Evolutionary conservation across 2,113 vertebrate species (phyloP).

Genomic region (Prochilodus magdalenae): DNA sequence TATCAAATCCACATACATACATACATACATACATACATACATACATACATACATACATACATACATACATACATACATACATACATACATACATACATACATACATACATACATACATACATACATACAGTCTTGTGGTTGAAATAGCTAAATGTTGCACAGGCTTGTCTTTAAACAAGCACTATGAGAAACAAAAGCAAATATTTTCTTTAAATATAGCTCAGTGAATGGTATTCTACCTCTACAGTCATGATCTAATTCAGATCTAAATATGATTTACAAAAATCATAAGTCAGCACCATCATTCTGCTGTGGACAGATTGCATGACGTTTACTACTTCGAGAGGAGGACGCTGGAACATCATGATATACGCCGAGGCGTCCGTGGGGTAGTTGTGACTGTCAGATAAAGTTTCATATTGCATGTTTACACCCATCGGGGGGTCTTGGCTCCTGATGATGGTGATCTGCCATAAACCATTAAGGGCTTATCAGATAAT

Average conservation of each 20-base stretch:
- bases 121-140: neutral
- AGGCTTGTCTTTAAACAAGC: too few relatives aligned
- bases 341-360: constrained; percentile 50
- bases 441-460: neutral
- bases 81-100: too few relatives aligned
- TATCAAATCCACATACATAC: too few relatives aligned
- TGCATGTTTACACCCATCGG: constrained; percentile 67
- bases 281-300: constrained; percentile 8
- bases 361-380: constrained; percentile 48
- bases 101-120: too few relatives aligned
- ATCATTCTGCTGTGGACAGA: neutral
- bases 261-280: constrained; percentile 1
- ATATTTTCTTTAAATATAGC: too few relatives aligned
- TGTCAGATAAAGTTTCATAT: constrained; percentile 72
- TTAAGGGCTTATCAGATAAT: neutral
- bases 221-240: neutral
- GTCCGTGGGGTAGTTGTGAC: constrained; percentile 59
- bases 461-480: constrained; percentile 7
- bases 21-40: too few relatives aligned
- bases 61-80: too few relatives aligned
- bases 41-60: too few relatives aligned
- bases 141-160: too few relatives aligned
- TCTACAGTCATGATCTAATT: neutral
- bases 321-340: constrained; percentile 44
- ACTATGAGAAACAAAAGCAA: too few relatives aligned